Conservation (phyloP, 2,888 invertebrate species). For the Herminia tarsipennalis region DNA sequence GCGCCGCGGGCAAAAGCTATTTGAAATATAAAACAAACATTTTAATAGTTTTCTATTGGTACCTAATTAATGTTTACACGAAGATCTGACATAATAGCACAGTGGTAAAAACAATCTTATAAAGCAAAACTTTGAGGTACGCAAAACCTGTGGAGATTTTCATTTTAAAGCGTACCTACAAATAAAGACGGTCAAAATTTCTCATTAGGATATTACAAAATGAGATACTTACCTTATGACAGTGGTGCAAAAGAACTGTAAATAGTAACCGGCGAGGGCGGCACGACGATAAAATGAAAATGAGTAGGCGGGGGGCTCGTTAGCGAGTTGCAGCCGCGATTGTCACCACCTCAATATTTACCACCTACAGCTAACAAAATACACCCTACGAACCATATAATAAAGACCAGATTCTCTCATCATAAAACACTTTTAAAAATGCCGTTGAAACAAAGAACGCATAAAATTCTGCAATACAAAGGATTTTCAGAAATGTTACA, state of each 20-base stretch:
- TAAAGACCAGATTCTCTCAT: slow-evolving; percentile 49
- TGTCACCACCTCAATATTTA: slow-evolving; percentile 75
- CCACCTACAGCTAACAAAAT: slow-evolving; percentile 44
- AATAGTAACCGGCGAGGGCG: slow-evolving; percentile 62
- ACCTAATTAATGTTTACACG: too few relatives aligned
- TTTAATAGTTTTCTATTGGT: too few relatives aligned
- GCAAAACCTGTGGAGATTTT: slow-evolving; percentile 10
- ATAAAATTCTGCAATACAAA: slow-evolving; percentile 81
- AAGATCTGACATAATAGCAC: too few relatives aligned
- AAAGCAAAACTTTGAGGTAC: too few relatives aligned
- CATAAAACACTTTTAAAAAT: slow-evolving; percentile 54
- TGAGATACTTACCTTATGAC: slow-evolving; percentile 60
- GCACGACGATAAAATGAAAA: slow-evolving; percentile 76
- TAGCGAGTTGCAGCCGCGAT: slow-evolving; percentile 72
- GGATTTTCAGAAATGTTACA: slow-evolving; percentile 79
- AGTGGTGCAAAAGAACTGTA: slow-evolving; percentile 65
- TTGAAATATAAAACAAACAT: too few relatives aligned
- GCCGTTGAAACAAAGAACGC: slow-evolving; percentile 74
- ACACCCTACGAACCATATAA: slow-evolving; percentile 41
- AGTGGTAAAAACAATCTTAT: too few relatives aligned
- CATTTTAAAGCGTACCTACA: slow-evolving; percentile 25
- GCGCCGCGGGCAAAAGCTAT: too few relatives aligned
- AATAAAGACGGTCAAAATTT: slow-evolving; percentile 42
- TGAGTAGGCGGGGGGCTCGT: slow-evolving; percentile 73
- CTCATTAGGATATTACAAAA: slow-evolving; percentile 63